Base-by-base conservation (phyloP, 2,797 vertebrate species). In the Sternotherus odoratus region DNA sequence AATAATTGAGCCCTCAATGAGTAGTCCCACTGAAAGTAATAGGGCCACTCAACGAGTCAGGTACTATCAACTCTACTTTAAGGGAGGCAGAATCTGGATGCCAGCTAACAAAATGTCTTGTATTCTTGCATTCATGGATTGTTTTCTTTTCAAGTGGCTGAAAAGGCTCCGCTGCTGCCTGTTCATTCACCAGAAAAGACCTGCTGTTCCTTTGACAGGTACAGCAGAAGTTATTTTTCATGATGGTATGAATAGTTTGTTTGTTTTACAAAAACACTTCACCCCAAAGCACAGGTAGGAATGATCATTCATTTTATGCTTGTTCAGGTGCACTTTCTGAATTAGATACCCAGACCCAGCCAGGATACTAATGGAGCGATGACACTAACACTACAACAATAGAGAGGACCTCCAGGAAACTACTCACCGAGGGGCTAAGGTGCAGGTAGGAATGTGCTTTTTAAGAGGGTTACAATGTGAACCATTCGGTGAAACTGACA, bases 251-350 rank as follows among this genome's bases (percentile, higher is more conserved):
- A 97, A 97, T 95, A 93, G 96, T 95, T 97, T 97, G 93, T 95
- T 97, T 96, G 92, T 92, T 97, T 97, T 91, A 91, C 95, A 95
- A 94, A 96, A 97, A 77, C 94, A 97, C 95, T 97, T 97, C 94
- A 93, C 95, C 96, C 89, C 91, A 96, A 98, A 97, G 95, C 96
- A 92, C 94, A 97, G 94, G 77, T 96, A 96, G 94, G 97, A 96
- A 96, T 97, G 96, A 96, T 94, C 96, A 96, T 98, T 98, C 97
- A 95, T 97, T 77, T 91, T 95, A 75, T 98, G 98, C 97, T 98
- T 98, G 97, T 98, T 97, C 98, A 98, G 98, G 97, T 98, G 98
- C 94, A 91, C 92, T 90, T 95, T 95, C 93, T 97, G 97, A 97
- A 98, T 97, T 50, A 95, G 95, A 89, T 94, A 92, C 93, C 87